These are phyloP conservation scores for Gadopsis marmoratus DNA, from an alignment of 2,797 vertebrate genomes.

Conservation along the genomic window DNA sequence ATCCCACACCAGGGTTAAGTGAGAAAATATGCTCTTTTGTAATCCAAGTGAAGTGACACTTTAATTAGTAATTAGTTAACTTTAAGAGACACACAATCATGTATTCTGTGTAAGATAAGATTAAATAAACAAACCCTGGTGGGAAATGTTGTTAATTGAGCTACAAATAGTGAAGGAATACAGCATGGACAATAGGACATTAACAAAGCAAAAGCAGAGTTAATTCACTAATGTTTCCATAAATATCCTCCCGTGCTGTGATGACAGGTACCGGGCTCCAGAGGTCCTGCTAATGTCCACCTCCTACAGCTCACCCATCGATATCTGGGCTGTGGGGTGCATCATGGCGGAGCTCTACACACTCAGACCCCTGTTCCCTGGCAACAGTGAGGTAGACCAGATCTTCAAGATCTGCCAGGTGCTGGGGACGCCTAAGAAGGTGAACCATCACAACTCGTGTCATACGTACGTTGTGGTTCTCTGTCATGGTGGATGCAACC, in stretches of 20 bases:
- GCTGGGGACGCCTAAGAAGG: constrained; percentile 94
- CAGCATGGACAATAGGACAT: neutral
- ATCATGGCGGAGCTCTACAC: constrained; percentile 97
- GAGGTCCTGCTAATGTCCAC: constrained; percentile 92
- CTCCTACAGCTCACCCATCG: constrained; percentile 93
- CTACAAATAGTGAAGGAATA: neutral
- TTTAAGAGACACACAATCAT: neutral
- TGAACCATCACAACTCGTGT: constrained; percentile 56
- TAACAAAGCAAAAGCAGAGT: neutral
- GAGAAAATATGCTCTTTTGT: neutral
- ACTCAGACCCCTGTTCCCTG: constrained; percentile 93
- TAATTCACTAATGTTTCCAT: neutral
- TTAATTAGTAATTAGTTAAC: neutral
- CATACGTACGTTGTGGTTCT: neutral
- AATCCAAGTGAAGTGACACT: neutral
- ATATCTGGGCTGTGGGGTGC: constrained; percentile 96
- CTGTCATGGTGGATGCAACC: neutral
- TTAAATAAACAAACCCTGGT: neutral
- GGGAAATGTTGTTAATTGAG: neutral
- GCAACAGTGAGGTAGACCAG: constrained; percentile 95
- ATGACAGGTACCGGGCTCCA: constrained; percentile 92
- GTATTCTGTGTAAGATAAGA: neutral
- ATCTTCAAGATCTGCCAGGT: constrained; percentile 98
- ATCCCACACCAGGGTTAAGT: neutral
- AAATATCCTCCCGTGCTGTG: neutral